phyloP scores from a whole-genome alignment of 2,797 vertebrate genomes.

The Margarornis squamiger region DNA sequence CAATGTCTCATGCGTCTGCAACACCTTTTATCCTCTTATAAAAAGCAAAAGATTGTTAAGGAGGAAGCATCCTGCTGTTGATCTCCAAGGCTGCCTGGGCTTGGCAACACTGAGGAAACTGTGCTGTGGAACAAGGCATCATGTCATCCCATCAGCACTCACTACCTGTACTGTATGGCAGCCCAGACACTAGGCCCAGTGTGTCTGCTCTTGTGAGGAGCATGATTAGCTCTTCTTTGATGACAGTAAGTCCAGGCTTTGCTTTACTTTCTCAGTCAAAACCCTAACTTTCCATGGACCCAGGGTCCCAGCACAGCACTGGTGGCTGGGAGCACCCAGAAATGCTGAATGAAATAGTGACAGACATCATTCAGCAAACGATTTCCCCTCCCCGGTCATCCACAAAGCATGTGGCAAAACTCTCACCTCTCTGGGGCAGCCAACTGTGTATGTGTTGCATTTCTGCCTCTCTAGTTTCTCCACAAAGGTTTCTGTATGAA shows the following conservation, averaged over 20 bases:
- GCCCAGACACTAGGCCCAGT: not conserved
- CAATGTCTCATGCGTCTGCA: not conserved
- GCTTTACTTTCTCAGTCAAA: not conserved
- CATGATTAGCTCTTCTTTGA: not conserved
- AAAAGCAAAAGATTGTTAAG: not conserved
- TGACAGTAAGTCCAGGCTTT: not conserved
- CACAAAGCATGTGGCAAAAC: not conserved
- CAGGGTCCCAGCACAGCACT: not conserved
- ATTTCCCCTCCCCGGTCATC: not conserved
- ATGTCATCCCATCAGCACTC: accelerated
- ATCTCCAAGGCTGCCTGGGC: not conserved
- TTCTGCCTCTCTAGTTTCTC: not conserved
- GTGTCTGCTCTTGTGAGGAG: not conserved
- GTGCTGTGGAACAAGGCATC: not conserved
- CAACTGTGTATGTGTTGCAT: not conserved
- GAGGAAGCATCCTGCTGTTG: not conserved
- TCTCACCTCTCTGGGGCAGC: not conserved
- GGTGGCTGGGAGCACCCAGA: not conserved
- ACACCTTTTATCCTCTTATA: not conserved
- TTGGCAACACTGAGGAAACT: not conserved
- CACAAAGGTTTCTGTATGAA: not conserved
- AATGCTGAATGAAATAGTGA: not conserved
- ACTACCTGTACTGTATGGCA: not conserved
- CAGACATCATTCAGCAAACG: not conserved
- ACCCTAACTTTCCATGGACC: not conserved